Evolutionary conservation across 2,113 vertebrate genomes (phyloP), one percentile per base, ranked within the genome.

Genomic region (Nycticorax nycticorax): DNA sequence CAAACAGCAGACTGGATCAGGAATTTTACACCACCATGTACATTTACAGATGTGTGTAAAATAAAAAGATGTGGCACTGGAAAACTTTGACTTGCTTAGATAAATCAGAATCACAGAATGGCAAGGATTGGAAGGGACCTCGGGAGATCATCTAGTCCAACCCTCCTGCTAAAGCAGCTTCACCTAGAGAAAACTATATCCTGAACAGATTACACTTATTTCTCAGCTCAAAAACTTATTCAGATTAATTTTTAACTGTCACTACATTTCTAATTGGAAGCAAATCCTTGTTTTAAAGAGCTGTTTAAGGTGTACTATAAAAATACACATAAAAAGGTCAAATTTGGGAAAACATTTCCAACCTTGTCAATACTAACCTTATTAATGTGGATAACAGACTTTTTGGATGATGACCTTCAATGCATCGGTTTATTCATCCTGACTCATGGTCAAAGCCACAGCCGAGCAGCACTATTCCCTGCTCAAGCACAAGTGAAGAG

Each of bases 301-400:
- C 47, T 23, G 6, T 17, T 83, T 48, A 27, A 66, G 11, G 30
- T 37, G 26, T 2, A 11, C 6, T 1, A 32, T 4, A 55, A 18
- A 67, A 79, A 22, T 3, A 32, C 32, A 37, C 8, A 50, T 30
- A 27, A 45, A 39, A 48, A 9, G 2, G 24, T 37, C 21, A 41
- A 6, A 45, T 37, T 12, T 30, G 19, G 47, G 33, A 12, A 17
- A 57, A 9, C 8, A 21, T 41, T 67, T 74, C 84, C 56, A 22
- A 20, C 37, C 32, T 88, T 35, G 12, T 41, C 1, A 6, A 14
- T 7, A 78, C 32, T 14, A 26, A 26, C 32, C 30, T 78, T 35
- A n/a, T 69, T 15, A 3, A 13, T 0, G 89, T 14, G 10, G 80
- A 8, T 5, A 30, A 69, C 24, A 37, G 2, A 8, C 22, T 5